phyloP scores from a whole-genome alignment of 2,113 vertebrate species.

The Colistium nudipinnis region DNA sequence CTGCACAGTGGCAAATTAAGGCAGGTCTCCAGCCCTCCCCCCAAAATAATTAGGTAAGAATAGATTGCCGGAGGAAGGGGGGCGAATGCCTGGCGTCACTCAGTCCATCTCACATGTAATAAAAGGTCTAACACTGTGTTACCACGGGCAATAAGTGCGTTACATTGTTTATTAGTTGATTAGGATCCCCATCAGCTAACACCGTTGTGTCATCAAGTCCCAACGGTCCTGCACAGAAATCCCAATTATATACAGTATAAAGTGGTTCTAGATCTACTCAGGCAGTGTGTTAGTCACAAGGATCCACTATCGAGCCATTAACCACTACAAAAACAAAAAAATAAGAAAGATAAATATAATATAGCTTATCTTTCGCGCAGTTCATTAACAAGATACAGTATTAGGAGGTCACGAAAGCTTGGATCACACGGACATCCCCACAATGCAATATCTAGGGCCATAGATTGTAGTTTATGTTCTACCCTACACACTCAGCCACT shows the following conservation, averaged over 20 bases:
- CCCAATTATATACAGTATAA: neutral
- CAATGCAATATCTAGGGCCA: too few species aligned
- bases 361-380: too few species aligned
- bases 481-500: neutral
- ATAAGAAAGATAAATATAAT: too few species aligned
- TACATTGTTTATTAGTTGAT: neutral
- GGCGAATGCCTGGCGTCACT: conserved; percentile 43
- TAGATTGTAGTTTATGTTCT: too few species aligned
- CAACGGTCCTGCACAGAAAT: neutral
- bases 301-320: too few species aligned
- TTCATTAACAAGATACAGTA: too few species aligned
- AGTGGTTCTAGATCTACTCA: too few species aligned
- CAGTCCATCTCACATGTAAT: conserved; percentile 51
- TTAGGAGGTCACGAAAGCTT: too few species aligned
- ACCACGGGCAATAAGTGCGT: conserved; percentile 37
- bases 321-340: too few species aligned
- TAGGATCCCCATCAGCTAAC: neutral
- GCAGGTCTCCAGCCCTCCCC: conserved; percentile 61
- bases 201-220: neutral
- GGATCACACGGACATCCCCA: too few species aligned
- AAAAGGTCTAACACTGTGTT: conserved; percentile 52
- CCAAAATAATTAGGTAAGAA: conserved; percentile 77
- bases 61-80: conserved; percentile 68
- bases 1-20: conserved; percentile 75
- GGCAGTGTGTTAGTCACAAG: too few species aligned